Base-by-base conservation (phyloP, 2,113 vertebrate genomes). In the Calcarius ornatus region DNA sequence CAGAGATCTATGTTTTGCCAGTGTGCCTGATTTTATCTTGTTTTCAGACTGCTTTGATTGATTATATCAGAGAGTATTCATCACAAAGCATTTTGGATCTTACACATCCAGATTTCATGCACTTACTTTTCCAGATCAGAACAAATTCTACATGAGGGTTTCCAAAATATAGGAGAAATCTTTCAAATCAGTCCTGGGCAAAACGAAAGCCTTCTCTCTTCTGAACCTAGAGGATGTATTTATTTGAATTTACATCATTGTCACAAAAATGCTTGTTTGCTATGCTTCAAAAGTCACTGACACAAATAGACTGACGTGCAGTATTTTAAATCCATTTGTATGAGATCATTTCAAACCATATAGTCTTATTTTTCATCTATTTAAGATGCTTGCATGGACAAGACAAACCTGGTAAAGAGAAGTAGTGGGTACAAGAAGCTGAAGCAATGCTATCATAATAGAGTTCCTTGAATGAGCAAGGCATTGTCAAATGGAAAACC, bases 11-110 rank as follows among this genome's bases (percentile, higher is more conserved):
- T 50, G 45, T 51, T 93, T 75, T 86, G 60, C 27, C 83, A 78
- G 42, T 12, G 16, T 70, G 30, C 81, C 82, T 81, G 79, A 86
- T 94, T 90, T 93, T 89, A 94, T 92, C 88, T 78, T 70, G 35
- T 17, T 89, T 88, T 64, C 43, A 71, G 65, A 43, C 33, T 30
- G 40, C 80, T 83, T 59, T 77, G 42, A 81, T 94, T 81, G 79
- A 75, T 81, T 86, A n/a, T 42, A 81, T 75, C 22, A 16, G 38
- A 71, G 57, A 81, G 25, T 27, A 33, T 73, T 57, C 91, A 78
- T 81, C 60, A 37, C 65, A 68, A 75, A 68, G 10, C 11, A 2
- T 68, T 88, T 84, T 17, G 48, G 43, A 24, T 88, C 75, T 64
- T 78, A 79, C 43, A 35, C 15, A 27, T 47, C 10, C 40, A 81